A percentile compares a stretch with the other conserved stretches of the same genome.
These are phyloP conservation scores for Leptobrachium leishanense DNA, from an alignment of 2,113 vertebrate species.

Conservation along the genomic window DNA sequence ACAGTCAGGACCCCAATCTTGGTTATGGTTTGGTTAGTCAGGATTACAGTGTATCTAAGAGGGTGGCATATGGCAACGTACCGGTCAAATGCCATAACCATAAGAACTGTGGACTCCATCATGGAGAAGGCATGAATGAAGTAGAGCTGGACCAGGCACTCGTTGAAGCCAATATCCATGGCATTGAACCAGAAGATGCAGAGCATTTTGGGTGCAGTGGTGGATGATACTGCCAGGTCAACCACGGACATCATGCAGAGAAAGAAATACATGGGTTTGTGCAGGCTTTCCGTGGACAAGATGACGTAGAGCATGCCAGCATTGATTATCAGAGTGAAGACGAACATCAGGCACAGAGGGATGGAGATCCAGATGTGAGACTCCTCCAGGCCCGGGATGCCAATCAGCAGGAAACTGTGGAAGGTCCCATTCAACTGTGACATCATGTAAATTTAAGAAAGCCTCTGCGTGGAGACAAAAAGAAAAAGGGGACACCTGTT, in stretches of 20 bases:
- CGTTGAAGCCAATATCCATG: constrained; percentile 14
- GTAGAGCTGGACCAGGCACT: constrained; percentile 35
- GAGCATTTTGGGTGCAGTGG: constrained; percentile 32
- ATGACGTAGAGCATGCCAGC: constrained; percentile 13
- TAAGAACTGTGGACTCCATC: constrained; percentile 26
- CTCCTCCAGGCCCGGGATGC: constrained; percentile 12
- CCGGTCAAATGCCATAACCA: constrained; percentile 45
- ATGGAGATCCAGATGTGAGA: constrained; percentile 24
- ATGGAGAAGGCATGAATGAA: constrained; percentile 32
- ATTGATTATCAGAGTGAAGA: constrained; percentile 15
- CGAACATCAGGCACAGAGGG: constrained; percentile 9
- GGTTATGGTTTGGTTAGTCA: constrained; percentile 1
- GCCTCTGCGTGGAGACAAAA: too few relatives aligned
- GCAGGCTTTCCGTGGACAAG: background rate
- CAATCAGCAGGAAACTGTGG: constrained; percentile 18
- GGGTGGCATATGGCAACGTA: constrained; percentile 44
- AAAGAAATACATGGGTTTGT: constrained; percentile 39
- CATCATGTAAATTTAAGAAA: background rate
- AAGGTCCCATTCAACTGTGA: background rate
- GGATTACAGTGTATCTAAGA: constrained; percentile 32
- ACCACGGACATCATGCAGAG: constrained; percentile 30
- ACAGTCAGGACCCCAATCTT: constrained; percentile 22
- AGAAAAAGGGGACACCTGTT: too few relatives aligned
- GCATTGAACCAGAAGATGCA: constrained; percentile 28
- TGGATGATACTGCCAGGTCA: constrained; percentile 28